Percentiles rank a stretch among this genome's conserved stretches.
These are phyloP conservation scores for Pseudotriccus pelzelni DNA, from an alignment of 2,797 vertebrate genomes.

Conservation along the genomic window DNA sequence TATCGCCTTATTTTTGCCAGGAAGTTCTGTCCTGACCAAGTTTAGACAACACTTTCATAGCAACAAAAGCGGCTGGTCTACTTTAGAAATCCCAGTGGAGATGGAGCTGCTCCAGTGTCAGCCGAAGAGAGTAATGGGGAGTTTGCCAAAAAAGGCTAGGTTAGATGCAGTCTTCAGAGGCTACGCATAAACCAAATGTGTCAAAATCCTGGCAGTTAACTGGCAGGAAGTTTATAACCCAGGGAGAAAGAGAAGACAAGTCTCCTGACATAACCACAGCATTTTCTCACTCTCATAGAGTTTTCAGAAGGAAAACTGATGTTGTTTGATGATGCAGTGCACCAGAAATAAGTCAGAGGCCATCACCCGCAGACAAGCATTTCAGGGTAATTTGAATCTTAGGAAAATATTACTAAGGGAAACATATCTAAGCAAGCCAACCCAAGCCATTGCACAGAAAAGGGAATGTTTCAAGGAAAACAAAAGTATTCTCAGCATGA, in stretches of 20 bases:
- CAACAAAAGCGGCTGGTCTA: background rate
- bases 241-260: background rate
- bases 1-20: background rate
- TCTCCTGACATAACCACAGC: background rate
- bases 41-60: constrained; percentile 40
- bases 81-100: constrained; percentile 37
- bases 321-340: background rate
- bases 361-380: background rate
- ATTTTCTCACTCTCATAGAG: background rate
- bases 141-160: constrained; percentile 48
- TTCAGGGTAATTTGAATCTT: background rate
- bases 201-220: constrained; percentile 7
- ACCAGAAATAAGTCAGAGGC: background rate
- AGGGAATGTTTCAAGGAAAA: background rate
- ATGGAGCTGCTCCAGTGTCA: constrained; percentile 21
- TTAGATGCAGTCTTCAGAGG: background rate
- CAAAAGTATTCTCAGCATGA: background rate
- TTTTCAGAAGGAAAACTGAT: background rate
- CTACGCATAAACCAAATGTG: background rate
- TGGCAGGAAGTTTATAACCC: background rate
- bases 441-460: background rate
- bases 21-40: constrained; percentile 16
- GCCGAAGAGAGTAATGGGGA: background rate
- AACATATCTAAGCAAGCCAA: background rate
- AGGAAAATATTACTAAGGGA: background rate